Conservation (phyloP, 2,888 invertebrate genomes). For the Dorcus hopei region DNA sequence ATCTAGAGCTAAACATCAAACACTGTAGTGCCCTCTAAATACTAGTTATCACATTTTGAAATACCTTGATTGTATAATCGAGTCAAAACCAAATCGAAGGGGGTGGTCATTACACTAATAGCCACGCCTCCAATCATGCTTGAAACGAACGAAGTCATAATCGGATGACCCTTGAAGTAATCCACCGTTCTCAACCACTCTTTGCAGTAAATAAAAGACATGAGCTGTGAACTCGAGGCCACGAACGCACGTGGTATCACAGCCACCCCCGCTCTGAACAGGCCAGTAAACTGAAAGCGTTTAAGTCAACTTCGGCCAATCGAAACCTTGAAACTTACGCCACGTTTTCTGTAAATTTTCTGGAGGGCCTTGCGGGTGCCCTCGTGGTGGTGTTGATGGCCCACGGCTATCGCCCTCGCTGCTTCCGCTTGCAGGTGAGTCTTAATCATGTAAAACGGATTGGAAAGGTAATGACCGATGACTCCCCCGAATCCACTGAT, state of each 20-base stretch:
- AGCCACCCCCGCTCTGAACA: slow-evolving; percentile 75
- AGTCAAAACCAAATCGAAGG: slow-evolving; percentile 84
- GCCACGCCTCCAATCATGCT: slow-evolving; percentile 75
- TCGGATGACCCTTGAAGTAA: slow-evolving; percentile 48
- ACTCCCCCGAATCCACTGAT: slow-evolving; percentile 63
- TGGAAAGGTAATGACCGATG: slow-evolving; percentile 65
- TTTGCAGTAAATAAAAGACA: slow-evolving; percentile 69
- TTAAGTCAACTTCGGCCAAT: not conserved
- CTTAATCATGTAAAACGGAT: slow-evolving; percentile 79
- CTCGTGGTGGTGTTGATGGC: slow-evolving; percentile 72
- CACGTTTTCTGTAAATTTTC: slow-evolving; percentile 54
- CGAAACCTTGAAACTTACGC: slow-evolving; percentile 40
- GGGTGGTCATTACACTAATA: slow-evolving; percentile 75
- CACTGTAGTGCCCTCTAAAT: not conserved
- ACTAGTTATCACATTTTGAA: slow-evolving; percentile 18
- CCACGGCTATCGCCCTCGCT: slow-evolving; percentile 74
- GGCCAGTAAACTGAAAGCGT: slow-evolving; percentile 52
- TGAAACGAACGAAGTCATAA: slow-evolving; percentile 61
- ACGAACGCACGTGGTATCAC: slow-evolving; percentile 72
- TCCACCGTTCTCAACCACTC: slow-evolving; percentile 48
- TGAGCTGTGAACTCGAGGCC: slow-evolving; percentile 80
- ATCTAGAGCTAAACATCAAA: slow-evolving; percentile 56
- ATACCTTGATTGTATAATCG: slow-evolving; percentile 85
- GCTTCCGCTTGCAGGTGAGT: slow-evolving; percentile 80
- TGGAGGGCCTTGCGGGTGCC: slow-evolving; percentile 55